Conservation (phyloP, 2,797 vertebrate genomes). For the Notolepis coatsorum region DNA sequence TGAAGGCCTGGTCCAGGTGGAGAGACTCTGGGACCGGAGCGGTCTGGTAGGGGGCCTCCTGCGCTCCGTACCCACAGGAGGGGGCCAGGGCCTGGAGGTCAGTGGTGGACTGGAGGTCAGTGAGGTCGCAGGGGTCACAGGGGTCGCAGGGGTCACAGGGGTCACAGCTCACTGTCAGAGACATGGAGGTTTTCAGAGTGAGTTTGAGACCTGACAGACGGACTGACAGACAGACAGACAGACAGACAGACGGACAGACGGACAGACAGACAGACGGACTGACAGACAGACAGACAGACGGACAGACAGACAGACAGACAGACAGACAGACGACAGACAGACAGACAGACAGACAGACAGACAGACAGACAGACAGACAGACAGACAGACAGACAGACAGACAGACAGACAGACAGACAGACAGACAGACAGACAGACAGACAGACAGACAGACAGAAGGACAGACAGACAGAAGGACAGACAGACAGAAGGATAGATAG, state of each 20-base stretch:
- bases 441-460: no score
- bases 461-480: no score
- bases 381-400: no score
- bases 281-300: no score
- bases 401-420: no score
- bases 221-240: not conserved
- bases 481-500: no score
- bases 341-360: no score
- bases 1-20: conserved; percentile 68
- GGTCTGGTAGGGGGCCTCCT: conserved; percentile 68
- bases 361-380: not conserved
- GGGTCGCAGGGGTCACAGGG: conserved; percentile 74
- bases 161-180: conserved; percentile 70
- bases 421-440: no score
- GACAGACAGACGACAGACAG: no score
- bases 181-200: not conserved
- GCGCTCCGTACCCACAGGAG: conserved; percentile 70
- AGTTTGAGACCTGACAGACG: not conserved
- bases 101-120: conserved; percentile 64
- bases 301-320: no score
- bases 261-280: no score
- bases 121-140: not conserved
- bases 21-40: conserved; percentile 67
- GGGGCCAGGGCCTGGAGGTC: conserved; percentile 56
- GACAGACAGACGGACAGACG: no score